Conservation (phyloP, 92 coral and sea anemone genomes). For the Actinostola sp. region DNA sequence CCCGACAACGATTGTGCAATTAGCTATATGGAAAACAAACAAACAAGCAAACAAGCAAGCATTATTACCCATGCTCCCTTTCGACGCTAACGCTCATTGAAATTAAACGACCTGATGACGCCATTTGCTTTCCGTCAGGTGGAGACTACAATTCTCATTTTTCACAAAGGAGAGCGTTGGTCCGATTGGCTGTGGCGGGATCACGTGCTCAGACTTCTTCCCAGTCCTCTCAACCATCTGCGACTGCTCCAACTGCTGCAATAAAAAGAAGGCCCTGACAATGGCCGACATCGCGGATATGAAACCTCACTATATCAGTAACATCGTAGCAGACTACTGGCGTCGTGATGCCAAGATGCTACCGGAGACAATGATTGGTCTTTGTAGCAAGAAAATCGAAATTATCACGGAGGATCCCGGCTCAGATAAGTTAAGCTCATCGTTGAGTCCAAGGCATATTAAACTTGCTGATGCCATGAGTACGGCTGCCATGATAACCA, state of each 20-base stretch:
- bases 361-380: slow-evolving; percentile 54
- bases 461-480: slow-evolving; percentile 86
- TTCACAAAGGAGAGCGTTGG: slow-evolving; percentile 63
- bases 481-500: slow-evolving; percentile 74
- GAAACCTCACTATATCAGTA: slow-evolving; percentile 69
- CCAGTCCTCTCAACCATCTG: slow-evolving; percentile 46
- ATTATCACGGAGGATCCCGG: slow-evolving; percentile 69
- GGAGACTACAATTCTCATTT: slow-evolving; percentile 75
- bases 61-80: too few species aligned
- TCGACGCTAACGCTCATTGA: too few species aligned
- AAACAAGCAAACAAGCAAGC: too few species aligned
- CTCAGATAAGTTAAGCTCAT: slow-evolving; percentile 28
- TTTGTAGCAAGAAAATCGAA: slow-evolving; percentile 61
- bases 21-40: too few species aligned
- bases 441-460: slow-evolving; percentile 46
- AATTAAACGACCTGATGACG: too few species aligned
- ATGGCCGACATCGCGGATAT: slow-evolving; percentile 44
- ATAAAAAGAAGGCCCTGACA: slow-evolving; percentile 37
- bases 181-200: slow-evolving; percentile 58
- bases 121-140: slow-evolving; percentile 21
- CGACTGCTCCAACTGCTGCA: slow-evolving; percentile 37
- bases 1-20: too few species aligned
- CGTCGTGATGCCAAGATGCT: slow-evolving; percentile 28
- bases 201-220: slow-evolving; percentile 64
- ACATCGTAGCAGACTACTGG: slow-evolving; percentile 76